Percentiles rank a stretch among this genome's conserved stretches.
phyloP scores from a whole-genome alignment of 2,113 vertebrate species.

The Leucosticte australis region DNA sequence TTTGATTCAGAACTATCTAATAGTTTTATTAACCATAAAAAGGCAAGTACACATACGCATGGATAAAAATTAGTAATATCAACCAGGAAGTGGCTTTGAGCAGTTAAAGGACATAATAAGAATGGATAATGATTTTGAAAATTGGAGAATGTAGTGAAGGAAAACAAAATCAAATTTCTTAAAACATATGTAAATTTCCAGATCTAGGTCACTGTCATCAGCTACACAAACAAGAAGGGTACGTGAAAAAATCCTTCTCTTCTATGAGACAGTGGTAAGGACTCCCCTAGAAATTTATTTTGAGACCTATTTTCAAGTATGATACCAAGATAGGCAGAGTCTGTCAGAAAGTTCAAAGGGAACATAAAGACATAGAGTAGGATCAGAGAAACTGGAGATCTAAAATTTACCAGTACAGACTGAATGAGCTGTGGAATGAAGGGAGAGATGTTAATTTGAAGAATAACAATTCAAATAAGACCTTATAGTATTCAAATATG shows the following conservation, averaged over 20 bases:
- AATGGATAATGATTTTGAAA: not conserved
- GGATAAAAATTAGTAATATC: not conserved
- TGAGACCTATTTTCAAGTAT: not conserved
- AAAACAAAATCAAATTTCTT: not conserved
- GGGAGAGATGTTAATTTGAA: not conserved
- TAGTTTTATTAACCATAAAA: not conserved
- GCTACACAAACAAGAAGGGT: not conserved
- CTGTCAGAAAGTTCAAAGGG: not conserved
- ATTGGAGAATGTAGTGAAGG: not conserved
- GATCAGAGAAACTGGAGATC: not conserved
- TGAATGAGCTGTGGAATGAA: not conserved
- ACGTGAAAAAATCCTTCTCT: not conserved
- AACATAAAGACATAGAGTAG: not conserved
- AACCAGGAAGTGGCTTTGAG: not conserved
- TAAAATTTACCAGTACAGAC: not conserved
- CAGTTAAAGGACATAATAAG: not conserved
- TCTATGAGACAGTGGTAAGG: not conserved
- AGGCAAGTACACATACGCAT: accelerated
- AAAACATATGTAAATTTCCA: not conserved
- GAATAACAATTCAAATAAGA: not conserved
- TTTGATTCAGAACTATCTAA: not conserved
- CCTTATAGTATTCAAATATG: not conserved
- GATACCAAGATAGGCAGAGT: not conserved
- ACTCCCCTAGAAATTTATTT: not conserved
- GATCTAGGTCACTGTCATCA: not conserved